Evolutionary conservation across 2,797 vertebrate genomes (phyloP).

Genomic region (Micrastur ruficollis): DNA sequence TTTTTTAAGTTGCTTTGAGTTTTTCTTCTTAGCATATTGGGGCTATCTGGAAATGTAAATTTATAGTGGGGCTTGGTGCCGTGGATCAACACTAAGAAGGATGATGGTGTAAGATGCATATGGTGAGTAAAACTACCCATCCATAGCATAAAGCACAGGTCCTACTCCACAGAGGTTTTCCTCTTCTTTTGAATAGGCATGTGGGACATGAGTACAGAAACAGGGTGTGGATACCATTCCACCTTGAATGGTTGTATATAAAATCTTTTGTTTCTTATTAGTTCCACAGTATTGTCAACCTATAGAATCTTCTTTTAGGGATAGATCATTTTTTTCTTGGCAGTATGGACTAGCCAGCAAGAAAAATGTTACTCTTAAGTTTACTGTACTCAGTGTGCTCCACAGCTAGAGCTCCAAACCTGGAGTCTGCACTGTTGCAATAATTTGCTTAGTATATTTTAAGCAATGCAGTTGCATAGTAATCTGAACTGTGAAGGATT

Average conservation of each 20-base stretch:
- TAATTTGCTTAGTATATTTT: not conserved
- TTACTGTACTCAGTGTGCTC: not conserved
- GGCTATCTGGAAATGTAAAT: not conserved
- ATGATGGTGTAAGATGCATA: not conserved
- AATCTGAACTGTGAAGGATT: not conserved
- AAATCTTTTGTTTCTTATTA: not conserved
- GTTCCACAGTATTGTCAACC: not conserved
- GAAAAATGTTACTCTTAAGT: not conserved
- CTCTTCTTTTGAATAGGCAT: not conserved
- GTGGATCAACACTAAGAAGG: not conserved
- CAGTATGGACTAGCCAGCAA: not conserved
- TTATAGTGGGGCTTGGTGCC: not conserved
- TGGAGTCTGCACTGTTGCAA: not conserved
- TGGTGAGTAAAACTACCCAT: not conserved
- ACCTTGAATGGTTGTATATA: not conserved
- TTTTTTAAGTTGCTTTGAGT: not conserved
- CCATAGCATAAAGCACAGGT: not conserved
- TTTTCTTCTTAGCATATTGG: not conserved
- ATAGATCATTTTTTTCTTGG: not conserved
- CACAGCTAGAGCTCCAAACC: not conserved
- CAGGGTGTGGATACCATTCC: not conserved
- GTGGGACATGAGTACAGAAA: not conserved
- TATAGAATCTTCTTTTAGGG: not conserved
- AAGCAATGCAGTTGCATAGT: not conserved
- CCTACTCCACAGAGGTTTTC: not conserved